Evolutionary conservation across 2,113 vertebrate genomes (phyloP).

Genomic region (Ptychochromis oligacanthus): DNA sequence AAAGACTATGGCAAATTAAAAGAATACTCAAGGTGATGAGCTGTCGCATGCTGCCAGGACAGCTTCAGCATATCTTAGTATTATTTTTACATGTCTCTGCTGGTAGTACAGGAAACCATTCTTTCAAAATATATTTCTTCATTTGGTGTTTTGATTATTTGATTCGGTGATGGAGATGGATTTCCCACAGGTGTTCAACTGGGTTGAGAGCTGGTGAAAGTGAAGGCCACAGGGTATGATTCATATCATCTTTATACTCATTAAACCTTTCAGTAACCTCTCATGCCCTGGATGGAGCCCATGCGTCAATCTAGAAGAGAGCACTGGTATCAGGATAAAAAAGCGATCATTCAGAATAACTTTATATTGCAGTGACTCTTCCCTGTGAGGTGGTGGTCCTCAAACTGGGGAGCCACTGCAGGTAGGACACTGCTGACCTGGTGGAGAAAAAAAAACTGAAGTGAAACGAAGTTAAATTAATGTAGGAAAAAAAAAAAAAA

Average conservation of each 20-base stretch:
- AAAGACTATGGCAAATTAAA: background rate
- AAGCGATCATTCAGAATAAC: too few species aligned
- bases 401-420: background rate
- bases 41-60: background rate
- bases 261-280: background rate
- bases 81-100: too few species aligned
- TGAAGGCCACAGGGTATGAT: background rate
- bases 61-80: background rate
- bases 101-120: background rate
- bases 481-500: background rate
- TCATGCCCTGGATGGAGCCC: background rate
- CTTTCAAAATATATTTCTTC: background rate
- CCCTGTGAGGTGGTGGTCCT: background rate
- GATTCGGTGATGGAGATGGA: background rate
- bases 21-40: background rate
- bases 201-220: background rate
- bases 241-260: background rate
- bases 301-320: background rate
- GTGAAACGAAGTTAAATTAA: background rate
- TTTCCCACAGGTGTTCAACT: background rate
- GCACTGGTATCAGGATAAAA: accelerated
- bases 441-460: background rate
- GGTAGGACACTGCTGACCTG: background rate
- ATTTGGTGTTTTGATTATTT: background rate
- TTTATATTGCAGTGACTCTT: background rate